Conservation (phyloP, 2,113 vertebrate genomes). For the Eretmochelys imbricata region DNA sequence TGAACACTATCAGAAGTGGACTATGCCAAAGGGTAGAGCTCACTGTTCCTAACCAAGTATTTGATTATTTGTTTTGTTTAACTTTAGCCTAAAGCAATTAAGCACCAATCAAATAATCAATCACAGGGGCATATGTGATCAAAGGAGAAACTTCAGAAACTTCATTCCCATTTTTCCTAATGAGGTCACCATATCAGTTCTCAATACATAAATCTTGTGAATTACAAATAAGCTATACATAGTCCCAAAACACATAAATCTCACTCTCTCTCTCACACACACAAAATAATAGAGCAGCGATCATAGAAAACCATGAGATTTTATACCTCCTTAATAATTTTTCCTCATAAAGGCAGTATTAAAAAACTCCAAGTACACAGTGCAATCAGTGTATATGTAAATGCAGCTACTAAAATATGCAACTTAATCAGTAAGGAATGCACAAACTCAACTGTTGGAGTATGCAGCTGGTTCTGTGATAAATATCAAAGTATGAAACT, state of each 20-base stretch:
- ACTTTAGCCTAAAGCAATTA: background rate
- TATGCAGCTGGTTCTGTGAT: slow-evolving; percentile 58
- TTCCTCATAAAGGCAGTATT: background rate
- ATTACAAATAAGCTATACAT: background rate
- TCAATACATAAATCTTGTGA: background rate
- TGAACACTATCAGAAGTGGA: background rate
- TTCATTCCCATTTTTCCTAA: background rate
- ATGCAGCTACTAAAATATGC: slow-evolving; percentile 77
- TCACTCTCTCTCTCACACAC: background rate
- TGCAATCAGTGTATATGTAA: slow-evolving; percentile 74
- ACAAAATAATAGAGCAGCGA: background rate
- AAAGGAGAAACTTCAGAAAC: background rate
- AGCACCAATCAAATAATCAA: background rate
- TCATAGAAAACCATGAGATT: background rate
- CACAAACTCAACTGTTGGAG: slow-evolving; percentile 47
- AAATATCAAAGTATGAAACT: slow-evolving; percentile 63
- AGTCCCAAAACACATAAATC: background rate
- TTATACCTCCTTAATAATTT: background rate
- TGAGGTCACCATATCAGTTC: background rate
- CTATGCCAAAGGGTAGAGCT: background rate
- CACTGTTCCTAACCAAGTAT: background rate
- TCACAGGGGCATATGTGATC: background rate
- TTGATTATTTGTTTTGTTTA: background rate
- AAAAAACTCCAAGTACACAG: slow-evolving; percentile 24
- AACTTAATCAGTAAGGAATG: slow-evolving; percentile 75